Evolutionary conservation across 2,888 invertebrate genomes (phyloP).

Genomic region (Cheilosia impressa): DNA sequence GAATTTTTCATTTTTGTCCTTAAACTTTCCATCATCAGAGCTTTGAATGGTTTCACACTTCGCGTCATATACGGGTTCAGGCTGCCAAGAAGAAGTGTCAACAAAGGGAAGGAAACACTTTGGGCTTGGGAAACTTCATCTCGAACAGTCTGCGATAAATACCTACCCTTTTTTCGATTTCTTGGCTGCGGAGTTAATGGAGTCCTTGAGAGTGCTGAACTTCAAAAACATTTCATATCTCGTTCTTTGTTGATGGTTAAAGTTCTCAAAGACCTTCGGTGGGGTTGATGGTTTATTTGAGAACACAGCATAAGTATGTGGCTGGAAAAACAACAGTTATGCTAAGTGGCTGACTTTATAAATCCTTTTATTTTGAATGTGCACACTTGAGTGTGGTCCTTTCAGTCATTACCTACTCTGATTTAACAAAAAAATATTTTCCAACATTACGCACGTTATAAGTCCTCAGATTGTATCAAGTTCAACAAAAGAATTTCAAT

Average conservation of each 20-base stretch:
- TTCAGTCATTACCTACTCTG: conserved; percentile 29
- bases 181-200: conserved; percentile 49
- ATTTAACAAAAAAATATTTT: conserved; percentile 9
- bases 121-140: conserved; percentile 46
- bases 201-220: conserved; percentile 54
- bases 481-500: conserved; percentile 39
- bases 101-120: conserved; percentile 63
- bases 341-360: conserved; percentile 65
- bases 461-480: conserved; percentile 3
- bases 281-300: conserved; percentile 9
- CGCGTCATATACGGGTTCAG: conserved; percentile 21
- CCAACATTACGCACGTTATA: conserved; percentile 15
- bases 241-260: conserved; percentile 29
- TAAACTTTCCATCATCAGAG: conserved; percentile 43
- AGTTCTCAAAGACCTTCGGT: conserved; percentile 31
- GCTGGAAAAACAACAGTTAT: conserved; percentile 50
- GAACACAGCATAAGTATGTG: conserved; percentile 54
- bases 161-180: conserved; percentile 12
- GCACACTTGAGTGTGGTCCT: conserved; percentile 9
- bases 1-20: conserved; percentile 39
- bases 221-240: conserved; percentile 45
- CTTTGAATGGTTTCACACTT: conserved; percentile 65
- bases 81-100: conserved; percentile 47
- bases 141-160: conserved; percentile 19
- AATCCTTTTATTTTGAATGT: not conserved